Evolutionary conservation across 2,888 invertebrate genomes (phyloP).

Genomic region (Cerastoderma edule): DNA sequence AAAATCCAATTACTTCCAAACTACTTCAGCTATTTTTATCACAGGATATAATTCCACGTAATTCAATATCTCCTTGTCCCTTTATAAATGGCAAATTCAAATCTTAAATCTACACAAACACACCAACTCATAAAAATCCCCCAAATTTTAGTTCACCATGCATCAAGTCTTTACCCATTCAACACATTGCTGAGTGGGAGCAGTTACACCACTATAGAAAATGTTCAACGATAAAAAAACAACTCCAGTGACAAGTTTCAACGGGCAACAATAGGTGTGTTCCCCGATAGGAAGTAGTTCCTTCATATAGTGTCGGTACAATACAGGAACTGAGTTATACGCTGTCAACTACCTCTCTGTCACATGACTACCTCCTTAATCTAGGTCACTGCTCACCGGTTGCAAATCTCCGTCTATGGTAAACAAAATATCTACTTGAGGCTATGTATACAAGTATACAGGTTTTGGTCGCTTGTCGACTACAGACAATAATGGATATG

Average conservation of each 20-base stretch:
- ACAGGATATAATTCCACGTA: slow-evolving; percentile 24
- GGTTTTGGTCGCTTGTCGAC: slow-evolving; percentile 21
- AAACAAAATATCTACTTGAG: slow-evolving; percentile 21
- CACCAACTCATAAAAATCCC: not conserved
- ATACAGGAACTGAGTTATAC: slow-evolving; percentile 54
- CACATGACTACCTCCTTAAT: slow-evolving; percentile 33
- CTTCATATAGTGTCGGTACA: slow-evolving; percentile 22
- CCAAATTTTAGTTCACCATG: not conserved
- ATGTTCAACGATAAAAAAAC: not conserved
- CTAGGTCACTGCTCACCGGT: slow-evolving; percentile 30
- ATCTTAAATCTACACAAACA: not conserved
- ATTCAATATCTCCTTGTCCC: slow-evolving; percentile 20
- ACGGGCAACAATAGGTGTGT: slow-evolving; percentile 31
- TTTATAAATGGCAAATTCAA: slow-evolving; percentile 1
- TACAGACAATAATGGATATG: slow-evolving; percentile 21
- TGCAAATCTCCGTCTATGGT: slow-evolving; percentile 26
- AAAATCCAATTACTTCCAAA: slow-evolving; percentile 4
- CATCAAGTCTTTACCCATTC: not conserved
- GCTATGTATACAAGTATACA: slow-evolving; percentile 3
- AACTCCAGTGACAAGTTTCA: slow-evolving; percentile 17
- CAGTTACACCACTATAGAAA: not conserved
- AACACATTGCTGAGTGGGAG: not conserved
- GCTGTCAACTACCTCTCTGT: slow-evolving; percentile 45
- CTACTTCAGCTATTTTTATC: slow-evolving; percentile 13
- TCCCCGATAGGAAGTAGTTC: slow-evolving; percentile 26